Evolutionary conservation across 2,797 vertebrate genomes (phyloP).

Genomic region (Ataeniobius toweri): DNA sequence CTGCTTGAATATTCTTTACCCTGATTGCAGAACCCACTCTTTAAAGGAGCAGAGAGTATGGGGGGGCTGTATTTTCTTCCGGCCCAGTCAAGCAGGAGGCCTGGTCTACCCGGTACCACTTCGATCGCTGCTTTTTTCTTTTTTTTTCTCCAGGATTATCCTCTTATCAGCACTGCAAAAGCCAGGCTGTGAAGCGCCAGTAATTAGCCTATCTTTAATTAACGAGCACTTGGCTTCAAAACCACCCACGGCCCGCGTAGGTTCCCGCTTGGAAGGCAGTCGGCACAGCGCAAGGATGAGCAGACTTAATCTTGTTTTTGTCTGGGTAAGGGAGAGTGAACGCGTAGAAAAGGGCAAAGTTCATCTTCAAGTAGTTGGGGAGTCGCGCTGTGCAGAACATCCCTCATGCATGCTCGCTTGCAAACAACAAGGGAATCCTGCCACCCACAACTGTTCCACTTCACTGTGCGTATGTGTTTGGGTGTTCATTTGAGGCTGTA

Average conservation of each 20-base stretch:
- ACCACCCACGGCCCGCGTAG: constrained; percentile 74
- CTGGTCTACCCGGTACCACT: constrained; percentile 72
- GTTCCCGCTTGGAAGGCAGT: constrained; percentile 71
- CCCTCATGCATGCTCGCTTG: constrained; percentile 56
- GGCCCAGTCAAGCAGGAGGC: constrained; percentile 70
- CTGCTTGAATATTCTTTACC: constrained; percentile 76
- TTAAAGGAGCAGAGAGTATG: constrained; percentile 57
- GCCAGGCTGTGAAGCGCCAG: constrained; percentile 79
- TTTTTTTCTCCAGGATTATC: constrained; percentile 81
- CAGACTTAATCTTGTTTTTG: constrained; percentile 77
- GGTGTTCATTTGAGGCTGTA: constrained; percentile 48
- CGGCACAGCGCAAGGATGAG: constrained; percentile 59
- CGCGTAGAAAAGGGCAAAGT: constrained; percentile 74
- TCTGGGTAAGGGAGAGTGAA: constrained; percentile 61
- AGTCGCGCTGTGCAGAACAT: constrained; percentile 61
- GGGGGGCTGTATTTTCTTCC: constrained; percentile 57
- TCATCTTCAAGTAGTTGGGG: constrained; percentile 66
- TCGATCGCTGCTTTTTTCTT: constrained; percentile 73
- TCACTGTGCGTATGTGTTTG: constrained; percentile 55
- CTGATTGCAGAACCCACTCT: constrained; percentile 60
- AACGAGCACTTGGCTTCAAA: constrained; percentile 79
- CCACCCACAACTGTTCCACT: constrained; percentile 80
- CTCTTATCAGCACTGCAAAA: constrained; percentile 81
- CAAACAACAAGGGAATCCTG: constrained; percentile 79
- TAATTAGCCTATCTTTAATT: constrained; percentile 87